Evolutionary conservation across 2,888 invertebrate genomes (phyloP), one percentile per base, ranked within the genome.

Genomic region (Ramazzottius varieornatus): DNA sequence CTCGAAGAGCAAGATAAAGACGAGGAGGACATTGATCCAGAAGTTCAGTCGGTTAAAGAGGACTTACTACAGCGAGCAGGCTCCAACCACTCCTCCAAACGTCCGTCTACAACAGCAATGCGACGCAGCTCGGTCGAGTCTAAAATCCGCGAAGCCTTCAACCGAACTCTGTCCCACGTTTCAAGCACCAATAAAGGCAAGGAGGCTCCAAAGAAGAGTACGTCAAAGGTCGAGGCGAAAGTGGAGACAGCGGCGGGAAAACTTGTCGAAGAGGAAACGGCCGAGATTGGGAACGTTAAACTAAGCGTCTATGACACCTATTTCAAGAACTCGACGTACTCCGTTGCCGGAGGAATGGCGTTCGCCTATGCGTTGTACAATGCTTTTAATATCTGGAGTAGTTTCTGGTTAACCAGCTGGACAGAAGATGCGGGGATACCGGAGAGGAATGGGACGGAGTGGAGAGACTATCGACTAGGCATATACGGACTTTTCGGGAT

Each of bases 401-500:
- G 65, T 40, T 66, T 66, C 20, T 66, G 66, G 66, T 65, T 66
- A 1, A 46, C 66, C n/a, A 66, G 24, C 1, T 66, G 66, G 66
- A 66, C 33, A 13, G 29, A 66, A 2, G 66, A 46, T 46, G 33
- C 68, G 1, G 4, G 33, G 1, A 34, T 66, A 33, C 33, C 64
- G 2, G 1, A 32, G 8, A 33, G 33, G 1, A 66, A 68, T 46
- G 65, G 66, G 16, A 66, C 66, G 2, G 24, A 20, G 1, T 46
- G 46, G 46, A 29, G 86, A 68, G 85, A 89, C 73, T 80, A 86
- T 77, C 89, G 88, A 74, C 81, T 91, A 67, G 86, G 88, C 65
- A 86, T 89, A n/a, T 91, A 90, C 75, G 90, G 87, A 68, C 86
- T 83, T 32, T 82, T 91, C 67, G 91, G 91, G 68, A 20, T 46